Conservation (phyloP, 2,113 vertebrate species). For the Struthidea cinerea region DNA sequence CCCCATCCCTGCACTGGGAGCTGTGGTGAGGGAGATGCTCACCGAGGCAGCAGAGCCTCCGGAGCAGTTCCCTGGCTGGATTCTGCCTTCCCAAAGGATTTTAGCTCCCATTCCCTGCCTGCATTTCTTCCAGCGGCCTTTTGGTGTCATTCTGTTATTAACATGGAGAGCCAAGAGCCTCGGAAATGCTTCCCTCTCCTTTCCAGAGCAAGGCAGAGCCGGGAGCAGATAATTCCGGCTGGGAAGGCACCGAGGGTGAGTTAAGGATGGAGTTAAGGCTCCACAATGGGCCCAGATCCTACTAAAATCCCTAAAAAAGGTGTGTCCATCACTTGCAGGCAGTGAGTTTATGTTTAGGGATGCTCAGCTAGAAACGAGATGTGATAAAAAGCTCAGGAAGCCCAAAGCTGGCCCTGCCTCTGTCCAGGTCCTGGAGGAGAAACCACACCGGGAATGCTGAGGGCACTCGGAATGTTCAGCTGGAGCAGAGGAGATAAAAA, state of each 20-base stretch:
- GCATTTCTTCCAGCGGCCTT: slow-evolving; percentile 74
- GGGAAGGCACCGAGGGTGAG: not conserved
- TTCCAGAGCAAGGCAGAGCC: not conserved
- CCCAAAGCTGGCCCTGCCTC: not conserved
- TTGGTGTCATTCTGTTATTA: slow-evolving; percentile 77
- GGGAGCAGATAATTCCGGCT: not conserved
- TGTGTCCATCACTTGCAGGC: not conserved
- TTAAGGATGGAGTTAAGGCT: not conserved
- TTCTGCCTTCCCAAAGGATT: not conserved
- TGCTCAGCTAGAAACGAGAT: not conserved
- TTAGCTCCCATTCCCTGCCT: not conserved
- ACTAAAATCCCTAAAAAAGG: not conserved
- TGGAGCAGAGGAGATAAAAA: not conserved
- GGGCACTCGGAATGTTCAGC: not conserved
- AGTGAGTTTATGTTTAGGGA: not conserved
- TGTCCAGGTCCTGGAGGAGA: not conserved
- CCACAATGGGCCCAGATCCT: not conserved
- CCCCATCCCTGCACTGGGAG: no score
- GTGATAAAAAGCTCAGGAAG: not conserved
- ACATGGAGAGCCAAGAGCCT: not conserved
- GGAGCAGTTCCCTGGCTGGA: fast-evolving
- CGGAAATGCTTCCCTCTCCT: not conserved
- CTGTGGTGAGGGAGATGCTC: fast-evolving
- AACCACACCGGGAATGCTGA: no score
- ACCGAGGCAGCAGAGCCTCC: fast-evolving